These are phyloP conservation scores for Gymnocypris eckloni DNA, from an alignment of 2,797 vertebrate genomes.

Conservation along the genomic window DNA sequence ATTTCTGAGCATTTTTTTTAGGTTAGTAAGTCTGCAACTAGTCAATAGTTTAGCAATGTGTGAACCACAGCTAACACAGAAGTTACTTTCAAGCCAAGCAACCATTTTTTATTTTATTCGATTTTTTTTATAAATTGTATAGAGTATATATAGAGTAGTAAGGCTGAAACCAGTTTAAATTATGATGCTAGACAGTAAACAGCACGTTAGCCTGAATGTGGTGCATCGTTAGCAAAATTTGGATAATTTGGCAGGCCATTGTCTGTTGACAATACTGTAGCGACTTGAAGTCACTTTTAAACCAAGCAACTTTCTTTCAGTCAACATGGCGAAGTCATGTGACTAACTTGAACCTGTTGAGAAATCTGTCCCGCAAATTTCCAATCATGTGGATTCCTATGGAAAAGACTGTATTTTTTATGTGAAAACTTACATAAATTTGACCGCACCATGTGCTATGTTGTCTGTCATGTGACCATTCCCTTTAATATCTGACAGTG, in stretches of 20 bases:
- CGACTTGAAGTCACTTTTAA: not conserved
- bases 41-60: not conserved
- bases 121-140: not conserved
- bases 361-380: not conserved
- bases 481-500: conserved; percentile 12
- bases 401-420: not conserved
- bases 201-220: not conserved
- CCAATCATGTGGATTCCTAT: not conserved
- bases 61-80: not conserved
- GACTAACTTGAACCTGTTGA: not conserved
- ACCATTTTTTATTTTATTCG: not conserved
- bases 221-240: not conserved
- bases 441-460: not conserved
- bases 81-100: not conserved
- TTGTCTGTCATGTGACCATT: not conserved
- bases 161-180: not conserved
- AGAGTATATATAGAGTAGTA: not conserved
- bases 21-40: not conserved
- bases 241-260: not conserved
- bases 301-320: not conserved
- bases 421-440: not conserved
- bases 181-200: not conserved
- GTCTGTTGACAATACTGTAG: not conserved
- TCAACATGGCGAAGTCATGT: not conserved
- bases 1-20: too few species aligned